Conservation (phyloP, 1,140 invertebrate genomes). For the Drosophila obscura region DNA sequence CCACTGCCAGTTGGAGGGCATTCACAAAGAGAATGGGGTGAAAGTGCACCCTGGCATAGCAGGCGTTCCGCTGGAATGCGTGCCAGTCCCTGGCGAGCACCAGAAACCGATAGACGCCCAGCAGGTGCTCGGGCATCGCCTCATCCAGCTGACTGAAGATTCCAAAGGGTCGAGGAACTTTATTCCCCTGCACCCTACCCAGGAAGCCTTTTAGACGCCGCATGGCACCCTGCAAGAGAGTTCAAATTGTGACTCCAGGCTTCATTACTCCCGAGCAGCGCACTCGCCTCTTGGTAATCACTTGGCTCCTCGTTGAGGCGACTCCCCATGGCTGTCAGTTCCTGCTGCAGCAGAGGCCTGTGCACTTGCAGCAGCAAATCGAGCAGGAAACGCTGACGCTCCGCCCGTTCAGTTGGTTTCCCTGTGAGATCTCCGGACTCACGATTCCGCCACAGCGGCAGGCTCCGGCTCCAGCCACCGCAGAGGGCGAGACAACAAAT, state of each 20-base stretch:
- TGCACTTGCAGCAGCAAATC: constrained; percentile 72
- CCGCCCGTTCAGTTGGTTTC: constrained; percentile 14
- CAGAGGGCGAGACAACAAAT: constrained; percentile 19
- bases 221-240: constrained; percentile 40
- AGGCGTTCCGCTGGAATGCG: constrained; percentile 86
- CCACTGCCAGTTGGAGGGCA: constrained; percentile 85
- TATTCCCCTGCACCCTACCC: constrained; percentile 84
- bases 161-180: constrained; percentile 44
- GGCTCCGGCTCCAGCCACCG: constrained; percentile 12
- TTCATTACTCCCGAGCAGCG: not conserved
- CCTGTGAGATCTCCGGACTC: not conserved
- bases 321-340: constrained; percentile 80
- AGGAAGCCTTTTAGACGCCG: constrained; percentile 49
- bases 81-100: constrained; percentile 86
- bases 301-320: constrained; percentile 53
- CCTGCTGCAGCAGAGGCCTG: constrained; percentile 59
- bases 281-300: constrained; percentile 46
- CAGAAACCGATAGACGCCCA: constrained; percentile 87
- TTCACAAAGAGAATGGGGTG: constrained; percentile 86
- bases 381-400: constrained; percentile 57
- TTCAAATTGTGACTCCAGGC: not conserved
- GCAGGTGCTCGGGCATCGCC: constrained; percentile 86
- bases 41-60: constrained; percentile 85
- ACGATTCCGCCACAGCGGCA: constrained; percentile 5
- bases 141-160: constrained; percentile 84